Evolutionary conservation across 2,797 vertebrate species (phyloP), one percentile per base, ranked within the genome.

Genomic region (Melanogrammus aeglefinus): DNA sequence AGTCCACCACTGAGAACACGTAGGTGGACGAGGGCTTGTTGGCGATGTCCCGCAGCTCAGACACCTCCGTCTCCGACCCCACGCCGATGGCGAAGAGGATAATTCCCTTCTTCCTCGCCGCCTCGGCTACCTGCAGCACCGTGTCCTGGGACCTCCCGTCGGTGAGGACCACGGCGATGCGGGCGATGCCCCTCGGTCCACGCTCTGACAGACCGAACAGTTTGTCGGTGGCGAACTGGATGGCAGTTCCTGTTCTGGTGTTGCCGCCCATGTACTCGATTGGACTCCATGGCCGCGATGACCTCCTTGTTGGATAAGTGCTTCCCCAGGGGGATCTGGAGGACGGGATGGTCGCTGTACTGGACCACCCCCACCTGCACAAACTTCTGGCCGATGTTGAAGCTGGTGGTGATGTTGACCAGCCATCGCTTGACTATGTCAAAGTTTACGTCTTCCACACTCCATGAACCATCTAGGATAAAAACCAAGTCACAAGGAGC

Each of bases 101-200:
- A 75, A 99, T 95, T 85, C 96, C 95, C 86, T 94, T 98, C 88
- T 95, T 97, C 84, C 97, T 96, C 29, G 97, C 97, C 78, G 93
- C 95, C 86, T 97, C 96, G 31, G 98, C 97, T 41, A 95, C 93
- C 36, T 95, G 95, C 90, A 95, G 90, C 76, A 99, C 97, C 82
- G 96, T 96, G 87, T 99, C 98, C 93, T 99, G 98, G 69, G 98
- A 98, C 86, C 97, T 99, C 8, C 98, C 98, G 74, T 99, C 98
- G 5, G 98, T 99, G 76, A 99, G 95, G 80, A 99, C 97, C 76
- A 99, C 95, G 41, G 97, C 97, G 74, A 99, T 97, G 92, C 97
- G 96, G 74, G 97, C 96, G 84, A 97, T 86, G 24, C 94, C 93
- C 7, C 79, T 80, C 0, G 90, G 90, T 83, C 96, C 95, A 18